These are phyloP conservation scores for Girardinichthys multiradiatus DNA, from an alignment of 2,113 vertebrate species.

Conservation along the genomic window DNA sequence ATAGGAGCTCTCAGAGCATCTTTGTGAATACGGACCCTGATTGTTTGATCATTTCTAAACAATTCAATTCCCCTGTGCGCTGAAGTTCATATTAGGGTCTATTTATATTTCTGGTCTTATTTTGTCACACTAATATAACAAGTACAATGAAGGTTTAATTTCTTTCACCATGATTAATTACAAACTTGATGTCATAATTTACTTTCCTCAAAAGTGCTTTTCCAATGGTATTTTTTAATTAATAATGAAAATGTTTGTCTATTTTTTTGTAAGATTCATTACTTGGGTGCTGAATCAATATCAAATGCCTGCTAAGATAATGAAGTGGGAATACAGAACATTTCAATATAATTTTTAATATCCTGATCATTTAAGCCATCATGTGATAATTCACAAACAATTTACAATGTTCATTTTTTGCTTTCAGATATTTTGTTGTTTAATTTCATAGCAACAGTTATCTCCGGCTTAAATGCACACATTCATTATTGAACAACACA, in stretches of 20 bases:
- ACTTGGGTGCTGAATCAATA: neutral
- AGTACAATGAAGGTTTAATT: neutral
- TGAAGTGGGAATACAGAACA: neutral
- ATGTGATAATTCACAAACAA: neutral
- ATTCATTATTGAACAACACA: neutral
- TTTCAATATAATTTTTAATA: neutral
- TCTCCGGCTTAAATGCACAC: slow-evolving; percentile 1
- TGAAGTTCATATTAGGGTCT: neutral
- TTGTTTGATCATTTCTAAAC: too few relatives aligned
- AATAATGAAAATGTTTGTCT: neutral
- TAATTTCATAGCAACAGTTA: neutral
- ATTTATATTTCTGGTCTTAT: neutral
- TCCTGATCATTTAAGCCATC: neutral
- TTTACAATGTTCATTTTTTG: neutral
- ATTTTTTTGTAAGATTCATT: neutral
- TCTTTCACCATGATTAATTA: neutral
- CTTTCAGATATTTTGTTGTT: neutral
- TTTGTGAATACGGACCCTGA: too few relatives aligned
- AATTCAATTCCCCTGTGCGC: too few relatives aligned
- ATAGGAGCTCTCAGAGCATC: too few relatives aligned
- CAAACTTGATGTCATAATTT: neutral
- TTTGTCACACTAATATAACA: neutral
- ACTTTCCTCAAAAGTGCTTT: neutral
- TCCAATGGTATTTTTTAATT: neutral
- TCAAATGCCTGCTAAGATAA: neutral